Base-by-base conservation (phyloP, 2,797 vertebrate species). In the Catamblyrhynchus diadema region DNA sequence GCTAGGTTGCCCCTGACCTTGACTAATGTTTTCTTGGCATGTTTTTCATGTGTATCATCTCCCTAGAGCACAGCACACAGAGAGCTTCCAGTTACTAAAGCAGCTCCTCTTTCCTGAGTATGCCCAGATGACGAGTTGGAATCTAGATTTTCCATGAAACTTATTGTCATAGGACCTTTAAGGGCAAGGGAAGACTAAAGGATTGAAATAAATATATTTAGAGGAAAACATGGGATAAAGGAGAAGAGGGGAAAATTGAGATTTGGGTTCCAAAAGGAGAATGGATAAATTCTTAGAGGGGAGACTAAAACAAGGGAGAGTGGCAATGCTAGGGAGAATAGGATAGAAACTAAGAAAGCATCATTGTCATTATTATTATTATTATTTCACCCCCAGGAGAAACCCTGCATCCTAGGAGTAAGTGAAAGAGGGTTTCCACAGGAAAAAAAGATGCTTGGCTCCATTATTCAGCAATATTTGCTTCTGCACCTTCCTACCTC, bases 1-100 rank as follows among this genome's bases (percentile, higher is more conserved):
- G 81, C 81, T 89, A 91, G 67, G 71, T 74, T 83, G 61, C 61
- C 90, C 59, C 57, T 88, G 92, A 91, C 81, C 93, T 61, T 95
- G 84, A 87, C 61, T 93, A 93, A 89, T 82, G 39, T 92, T 91
- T 92, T 87, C 64, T 70, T 93, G 88, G 90, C 86, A 22, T 10
- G 6, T 47, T 83, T 92, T 88, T 15, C 30, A 11, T 32, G 17
- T 62, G 30, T 42, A 74, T 95, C 75, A 90, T 75, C 86, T 94
- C 96, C 85, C 75, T 20, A 75, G 75, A 94, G 72, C 72, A 72
- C 48, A 88, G 30, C 30, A 81, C 67, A 77, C 7, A 37, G 60
- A 83, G 53, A 75, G 48, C 53, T 89, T 93, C 39, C 65, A 94
- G 67, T 64, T 82, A 47, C 33, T 85, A 82, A 91, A 24, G 45